phyloP scores from a whole-genome alignment of 1,140 invertebrate genomes.

The Mizuhopecten yessoensis region DNA sequence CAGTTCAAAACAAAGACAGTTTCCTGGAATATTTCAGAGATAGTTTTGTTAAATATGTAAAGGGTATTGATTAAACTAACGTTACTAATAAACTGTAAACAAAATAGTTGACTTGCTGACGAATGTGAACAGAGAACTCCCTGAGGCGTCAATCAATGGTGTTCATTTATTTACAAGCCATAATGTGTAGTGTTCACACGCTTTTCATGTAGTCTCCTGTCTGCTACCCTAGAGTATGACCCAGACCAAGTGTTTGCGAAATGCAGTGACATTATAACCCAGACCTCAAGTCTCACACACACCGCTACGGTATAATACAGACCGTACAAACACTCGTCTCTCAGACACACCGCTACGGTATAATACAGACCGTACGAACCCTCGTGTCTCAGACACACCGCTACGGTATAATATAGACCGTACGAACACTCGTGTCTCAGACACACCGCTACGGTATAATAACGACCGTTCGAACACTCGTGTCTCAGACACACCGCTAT shows the following conservation, averaged over 20 bases:
- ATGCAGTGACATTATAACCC: too few relatives aligned
- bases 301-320: not conserved
- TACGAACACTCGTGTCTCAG: too few relatives aligned
- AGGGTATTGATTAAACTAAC: not conserved
- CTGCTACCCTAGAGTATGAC: not conserved
- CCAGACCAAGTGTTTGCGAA: too few relatives aligned
- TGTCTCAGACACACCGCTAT: too few relatives aligned
- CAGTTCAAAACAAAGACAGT: not conserved
- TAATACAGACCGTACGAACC: too few relatives aligned
- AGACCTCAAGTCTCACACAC: too few relatives aligned
- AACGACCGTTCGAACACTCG: too few relatives aligned
- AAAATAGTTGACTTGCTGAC: not conserved
- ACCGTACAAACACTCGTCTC: too few relatives aligned
- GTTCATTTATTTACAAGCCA: not conserved
- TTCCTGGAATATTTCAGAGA: not conserved
- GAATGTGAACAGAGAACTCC: not conserved
- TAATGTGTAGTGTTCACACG: not conserved
- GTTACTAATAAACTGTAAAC: not conserved
- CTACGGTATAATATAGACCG: too few relatives aligned
- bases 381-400: too few relatives aligned
- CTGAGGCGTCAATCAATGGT: not conserved
- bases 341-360: too few relatives aligned
- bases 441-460: too few relatives aligned
- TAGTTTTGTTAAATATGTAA: not conserved
- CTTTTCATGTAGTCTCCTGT: not conserved